Percentiles rank a stretch among this genome's conserved stretches.
Conservation (phyloP, 2,888 invertebrate genomes). For the Phaonia tiefii region DNA sequence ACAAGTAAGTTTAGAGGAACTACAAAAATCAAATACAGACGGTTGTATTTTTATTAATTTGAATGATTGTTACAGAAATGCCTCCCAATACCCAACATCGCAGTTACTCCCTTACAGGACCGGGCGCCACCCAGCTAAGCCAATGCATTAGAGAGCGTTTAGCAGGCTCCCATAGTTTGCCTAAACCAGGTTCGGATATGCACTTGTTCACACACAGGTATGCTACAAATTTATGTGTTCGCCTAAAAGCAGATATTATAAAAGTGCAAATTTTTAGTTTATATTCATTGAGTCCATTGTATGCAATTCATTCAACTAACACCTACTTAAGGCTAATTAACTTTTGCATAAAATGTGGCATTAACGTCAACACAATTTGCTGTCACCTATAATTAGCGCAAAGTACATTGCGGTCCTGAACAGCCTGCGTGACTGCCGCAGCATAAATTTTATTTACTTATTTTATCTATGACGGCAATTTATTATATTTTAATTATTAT, state of each 20-base stretch:
- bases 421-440: conserved; percentile 29
- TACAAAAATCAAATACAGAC: background rate
- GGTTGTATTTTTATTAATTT: background rate
- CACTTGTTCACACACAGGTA: conserved; percentile 86
- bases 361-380: background rate
- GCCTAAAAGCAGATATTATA: conserved; percentile 1
- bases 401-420: conserved; percentile 32
- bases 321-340: conserved; percentile 42
- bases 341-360: background rate
- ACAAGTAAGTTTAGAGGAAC: conserved; percentile 82
- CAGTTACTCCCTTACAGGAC: conserved; percentile 91
- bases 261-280: background rate
- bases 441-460: conserved; percentile 44
- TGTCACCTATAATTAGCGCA: conserved; percentile 31
- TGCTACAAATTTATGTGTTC: conserved; percentile 9
- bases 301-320: background rate
- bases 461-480: background rate
- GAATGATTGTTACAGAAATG: conserved; percentile 82
- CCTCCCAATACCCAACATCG: conserved; percentile 88
- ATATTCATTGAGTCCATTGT: background rate
- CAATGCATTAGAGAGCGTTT: conserved; percentile 92
- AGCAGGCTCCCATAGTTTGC: conserved; percentile 92
- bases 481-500: conserved; percentile 4
- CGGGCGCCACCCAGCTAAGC: conserved; percentile 92
- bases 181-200: conserved; percentile 86